Evolutionary conservation across 2,888 invertebrate species (phyloP), one percentile per base, ranked within the genome.

Genomic region (Stegana nigrithorax): DNA sequence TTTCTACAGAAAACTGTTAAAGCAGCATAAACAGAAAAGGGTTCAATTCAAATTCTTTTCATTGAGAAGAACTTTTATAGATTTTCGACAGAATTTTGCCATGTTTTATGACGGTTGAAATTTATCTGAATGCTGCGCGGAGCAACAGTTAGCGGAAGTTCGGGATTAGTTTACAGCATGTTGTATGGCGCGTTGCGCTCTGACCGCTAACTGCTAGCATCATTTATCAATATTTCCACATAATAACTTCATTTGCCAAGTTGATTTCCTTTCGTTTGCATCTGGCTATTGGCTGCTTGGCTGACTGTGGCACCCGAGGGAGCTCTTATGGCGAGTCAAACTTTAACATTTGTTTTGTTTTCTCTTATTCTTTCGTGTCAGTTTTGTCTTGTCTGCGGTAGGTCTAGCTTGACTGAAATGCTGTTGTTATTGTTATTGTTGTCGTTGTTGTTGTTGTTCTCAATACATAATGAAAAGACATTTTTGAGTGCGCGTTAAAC

Each of bases 401-500:
- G 39, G 39, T 39, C 39, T n/a, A 10, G 4, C 12, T 2, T n/a
- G n/a, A n/a, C n/a, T n/a, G n/a, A n/a, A n/a, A n/a, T n/a, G n/a
- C n/a, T n/a, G n/a, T n/a, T n/a, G n/a, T n/a, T n/a, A n/a, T n/a
- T n/a, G n/a, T n/a, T n/a, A n/a, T n/a, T n/a, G n/a, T n/a, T n/a
- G n/a, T n/a, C n/a, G n/a, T n/a, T n/a, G n/a, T n/a, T n/a, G n/a
- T n/a, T n/a, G n/a, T n/a, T 8, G 14, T 39, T 17, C 14, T 39
- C 39, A 39, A 39, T 39, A 17, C 6, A 5, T 17, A 17, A 39
- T 67, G 66, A 67, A n/a, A n/a, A n/a, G n/a, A n/a, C n/a, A n/a
- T n/a, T n/a, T n/a, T n/a, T n/a, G 68, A 70, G 73, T 65, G 77
- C 45, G 58, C 76, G 75, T 75, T 79, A 79, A 76, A 77, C 80